These are phyloP conservation scores for Melanotaenia nigrans DNA, from an alignment of 2,797 vertebrate species.

Conservation along the genomic window DNA sequence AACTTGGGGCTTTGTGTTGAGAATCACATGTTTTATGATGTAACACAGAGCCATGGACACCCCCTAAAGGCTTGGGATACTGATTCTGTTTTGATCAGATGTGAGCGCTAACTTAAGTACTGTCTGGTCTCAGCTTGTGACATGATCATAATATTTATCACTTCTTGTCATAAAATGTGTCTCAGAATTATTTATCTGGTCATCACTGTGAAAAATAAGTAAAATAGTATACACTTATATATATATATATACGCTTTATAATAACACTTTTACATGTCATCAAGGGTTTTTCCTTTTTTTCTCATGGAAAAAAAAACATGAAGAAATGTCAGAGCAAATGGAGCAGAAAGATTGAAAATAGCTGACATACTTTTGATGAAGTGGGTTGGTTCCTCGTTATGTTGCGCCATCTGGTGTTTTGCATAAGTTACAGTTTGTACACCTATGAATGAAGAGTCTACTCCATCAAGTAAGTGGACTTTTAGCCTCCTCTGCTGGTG, in stretches of 20 bases:
- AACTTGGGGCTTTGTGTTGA: conserved; percentile 3
- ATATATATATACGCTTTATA: too few species aligned
- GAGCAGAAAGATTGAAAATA: conserved; percentile 16
- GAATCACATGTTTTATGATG: conserved; percentile 36
- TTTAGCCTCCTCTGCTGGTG: conserved; percentile 52
- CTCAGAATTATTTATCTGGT: not conserved
- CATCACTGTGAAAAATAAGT: not conserved
- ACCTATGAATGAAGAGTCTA: not conserved
- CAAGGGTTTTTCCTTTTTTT: not conserved
- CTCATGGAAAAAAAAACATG: not conserved
- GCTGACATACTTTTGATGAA: conserved; percentile 37
- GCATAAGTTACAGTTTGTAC: not conserved
- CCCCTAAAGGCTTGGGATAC: conserved; percentile 13
- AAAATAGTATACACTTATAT: too few species aligned
- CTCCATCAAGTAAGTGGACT: not conserved
- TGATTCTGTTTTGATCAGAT: conserved; percentile 36
- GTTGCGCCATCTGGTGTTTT: conserved; percentile 55
- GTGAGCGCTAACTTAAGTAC: not conserved
- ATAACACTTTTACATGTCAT: too few species aligned
- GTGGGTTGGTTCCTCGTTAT: not conserved
- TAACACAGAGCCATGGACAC: conserved; percentile 30
- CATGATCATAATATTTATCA: not conserved
- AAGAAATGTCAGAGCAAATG: not conserved
- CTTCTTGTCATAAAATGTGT: not conserved
- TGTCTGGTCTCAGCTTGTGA: conserved; percentile 11